Evolutionary conservation across 2,113 vertebrate species (phyloP), one percentile per base, ranked within the genome.

Genomic region (Numida meleagris): DNA sequence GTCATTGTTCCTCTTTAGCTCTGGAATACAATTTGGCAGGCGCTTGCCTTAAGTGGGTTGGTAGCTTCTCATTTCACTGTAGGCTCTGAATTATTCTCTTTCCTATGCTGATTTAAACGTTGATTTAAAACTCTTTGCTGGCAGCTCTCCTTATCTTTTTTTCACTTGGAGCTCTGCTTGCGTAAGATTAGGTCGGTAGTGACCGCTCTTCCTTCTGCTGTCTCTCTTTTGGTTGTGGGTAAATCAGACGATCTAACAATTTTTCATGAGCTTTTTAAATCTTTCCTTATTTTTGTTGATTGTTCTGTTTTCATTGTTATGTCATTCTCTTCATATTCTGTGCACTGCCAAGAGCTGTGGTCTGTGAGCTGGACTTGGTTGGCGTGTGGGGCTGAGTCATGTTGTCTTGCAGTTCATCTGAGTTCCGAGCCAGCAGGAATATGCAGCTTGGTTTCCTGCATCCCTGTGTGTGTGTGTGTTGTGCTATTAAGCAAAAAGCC

Each of bases 301-400:
- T 66, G 68, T 66, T 91, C 84, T 90, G 79, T 55, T 92, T 93
- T 87, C 25, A 24, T 66, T 80, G 57, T 95, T 93, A 73, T 93
- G 78, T 94, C 85, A 80, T 93, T 71, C 68, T 29, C 19, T 87
- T 91, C 59, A 2, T 62, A 12, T 59, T 77, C 67, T 10, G 3
- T 29, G 5, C 8, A 0, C 63, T 92, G 91, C 89, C 68, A 86
- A 65, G 82, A 86, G 82, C 91, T 90, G 4, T 67, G 73, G 62
- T 85, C 59, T 87, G 48, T 42, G 58, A 88, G 84, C 50, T 93
- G 84, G 24, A 6, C 82, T 80, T 74, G 63, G 89, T 94, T 80
- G 93, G 84, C 20, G 71, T 65, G 75, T 93, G 87, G 67, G 78
- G 86, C 91, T 96, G 94, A 94, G 89, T 96, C 95, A 94, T 80